Evolutionary conservation across 2,888 invertebrate genomes (phyloP).

Genomic region (Cephus pygmeus): DNA sequence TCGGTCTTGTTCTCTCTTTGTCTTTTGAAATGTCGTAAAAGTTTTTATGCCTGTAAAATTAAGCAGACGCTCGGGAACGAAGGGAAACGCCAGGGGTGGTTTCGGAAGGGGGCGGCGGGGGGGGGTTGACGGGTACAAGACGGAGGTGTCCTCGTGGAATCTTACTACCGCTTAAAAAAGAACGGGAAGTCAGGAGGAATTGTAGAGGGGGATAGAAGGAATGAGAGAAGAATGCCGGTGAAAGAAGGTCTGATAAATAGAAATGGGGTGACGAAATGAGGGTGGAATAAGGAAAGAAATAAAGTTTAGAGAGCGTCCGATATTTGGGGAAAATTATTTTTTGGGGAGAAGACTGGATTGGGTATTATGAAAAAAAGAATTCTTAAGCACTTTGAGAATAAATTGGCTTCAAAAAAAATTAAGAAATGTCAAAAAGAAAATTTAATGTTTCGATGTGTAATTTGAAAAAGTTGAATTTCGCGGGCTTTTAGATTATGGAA

Average conservation of each 20-base stretch:
- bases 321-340: too few species aligned
- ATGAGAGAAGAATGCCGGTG: neutral
- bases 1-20: too few species aligned
- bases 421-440: too few species aligned
- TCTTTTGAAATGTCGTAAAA: conserved; percentile 24
- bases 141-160: neutral
- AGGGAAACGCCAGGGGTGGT: conserved; percentile 14
- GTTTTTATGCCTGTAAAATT: conserved; percentile 34
- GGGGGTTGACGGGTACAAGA: neutral
- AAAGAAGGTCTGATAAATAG: neutral
- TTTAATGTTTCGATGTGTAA: too few species aligned
- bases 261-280: neutral
- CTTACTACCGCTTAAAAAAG: too few species aligned
- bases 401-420: too few species aligned
- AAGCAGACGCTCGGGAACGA: conserved; percentile 25
- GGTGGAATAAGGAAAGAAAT: neutral
- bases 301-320: too few species aligned
- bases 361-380: too few species aligned
- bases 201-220: neutral
- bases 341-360: too few species aligned
- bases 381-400: too few species aligned
- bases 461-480: too few species aligned
- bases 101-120: neutral
- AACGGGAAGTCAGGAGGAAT: neutral
- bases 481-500: too few species aligned